phyloP scores from a whole-genome alignment of 2,113 vertebrate species.

The Labeo rohita region DNA sequence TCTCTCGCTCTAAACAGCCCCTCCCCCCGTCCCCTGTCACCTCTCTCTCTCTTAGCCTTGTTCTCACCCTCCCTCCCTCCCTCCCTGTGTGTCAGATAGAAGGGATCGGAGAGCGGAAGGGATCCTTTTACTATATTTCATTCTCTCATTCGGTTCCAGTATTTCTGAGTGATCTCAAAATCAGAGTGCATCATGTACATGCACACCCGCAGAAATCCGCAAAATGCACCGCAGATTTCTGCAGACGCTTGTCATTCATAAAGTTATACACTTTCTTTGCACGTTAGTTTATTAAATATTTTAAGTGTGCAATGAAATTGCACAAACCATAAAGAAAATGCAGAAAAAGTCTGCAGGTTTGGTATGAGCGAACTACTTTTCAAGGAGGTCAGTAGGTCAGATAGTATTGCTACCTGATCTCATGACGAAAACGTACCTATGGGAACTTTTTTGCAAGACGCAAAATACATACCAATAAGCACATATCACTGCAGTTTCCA shows the following conservation, averaged over 20 bases:
- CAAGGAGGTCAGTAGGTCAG: neutral
- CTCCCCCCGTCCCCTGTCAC: slow-evolving; percentile 71
- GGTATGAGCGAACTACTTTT: neutral
- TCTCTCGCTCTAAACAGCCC: slow-evolving; percentile 79
- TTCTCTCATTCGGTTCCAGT: slow-evolving; percentile 28
- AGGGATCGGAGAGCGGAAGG: slow-evolving; percentile 41
- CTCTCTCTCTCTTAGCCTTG: slow-evolving; percentile 56
- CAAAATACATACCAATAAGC: too few species aligned
- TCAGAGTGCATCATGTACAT: neutral
- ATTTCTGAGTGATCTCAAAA: neutral
- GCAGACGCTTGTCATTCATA: neutral
- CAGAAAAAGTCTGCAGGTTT: neutral
- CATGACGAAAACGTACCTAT: too few species aligned
- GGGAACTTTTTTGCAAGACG: too few species aligned
- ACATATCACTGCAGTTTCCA: too few species aligned
- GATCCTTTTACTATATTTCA: slow-evolving; percentile 45
- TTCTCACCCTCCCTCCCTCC: slow-evolving; percentile 65
- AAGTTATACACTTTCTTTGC: neutral
- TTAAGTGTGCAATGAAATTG: neutral
- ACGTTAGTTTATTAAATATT: neutral
- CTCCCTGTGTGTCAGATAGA: slow-evolving; percentile 47
- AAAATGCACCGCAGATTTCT: neutral
- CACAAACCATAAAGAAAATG: neutral
- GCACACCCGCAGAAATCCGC: neutral
- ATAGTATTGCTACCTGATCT: neutral